Base-by-base conservation (phyloP, 2,888 invertebrate species). In the Drosophila demipolita region DNA sequence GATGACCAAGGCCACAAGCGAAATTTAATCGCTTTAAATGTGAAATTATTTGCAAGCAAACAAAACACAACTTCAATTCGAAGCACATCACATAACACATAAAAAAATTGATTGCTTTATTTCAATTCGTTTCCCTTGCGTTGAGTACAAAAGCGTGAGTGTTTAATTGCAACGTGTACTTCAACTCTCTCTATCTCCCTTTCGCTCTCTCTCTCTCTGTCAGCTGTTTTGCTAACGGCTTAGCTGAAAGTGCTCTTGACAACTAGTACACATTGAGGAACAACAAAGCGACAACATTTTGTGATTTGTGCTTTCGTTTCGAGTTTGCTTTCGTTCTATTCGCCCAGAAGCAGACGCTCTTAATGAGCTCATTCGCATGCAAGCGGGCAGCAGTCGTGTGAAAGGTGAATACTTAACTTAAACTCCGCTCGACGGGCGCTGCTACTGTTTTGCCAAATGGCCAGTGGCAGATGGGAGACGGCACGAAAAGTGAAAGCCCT, bases 21-120 rank as follows among this genome's bases (percentile, higher is more conserved):
- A 85, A 85, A 85, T 85, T 85, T 85, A 85, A 85, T 89, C 85
- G 89, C 90, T 75, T 90, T 78, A 87, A 89, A 89, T 90, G 87
- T 90, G 89, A 85, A 85, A 85, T 89, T 90, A 87, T 78, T 87
- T 72, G 42, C 54, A 68, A 71, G 58, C 54, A 63, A 72, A 48
- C 32, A 42, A 64, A 65, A 49, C 59, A 20, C 58, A 71, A 78
- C 74, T 77, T 67, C 66, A 75, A 66, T 68, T 57, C 62, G 63
- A 61, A 66, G 67, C 54, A 73, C 64, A 71, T 66, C 70, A 74
- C 69, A 89, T 90, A 83, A 90, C 80, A 72, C 77, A 82, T 75
- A 68, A 65, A 78, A 84, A 77, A 67, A 64, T 71, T 23, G 23
- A 61, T 45, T 15, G 23, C 53, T 68, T 68, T 69, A 87, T 84